A percentile compares a stretch with the other conserved stretches of the same genome.
Conservation (phyloP, 2,113 vertebrate genomes). For the Menidia beryllina region DNA sequence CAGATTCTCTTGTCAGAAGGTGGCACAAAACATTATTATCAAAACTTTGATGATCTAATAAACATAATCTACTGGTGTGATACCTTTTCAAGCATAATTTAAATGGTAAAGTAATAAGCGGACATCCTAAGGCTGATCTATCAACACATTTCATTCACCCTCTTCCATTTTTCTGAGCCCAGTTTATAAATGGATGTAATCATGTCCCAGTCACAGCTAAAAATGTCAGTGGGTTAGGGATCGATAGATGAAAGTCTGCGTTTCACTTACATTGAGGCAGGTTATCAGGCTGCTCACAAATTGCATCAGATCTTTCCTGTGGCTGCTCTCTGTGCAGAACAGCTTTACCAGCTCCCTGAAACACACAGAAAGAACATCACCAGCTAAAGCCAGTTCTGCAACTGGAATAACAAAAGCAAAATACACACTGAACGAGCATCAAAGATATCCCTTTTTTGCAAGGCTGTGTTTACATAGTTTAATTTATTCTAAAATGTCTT, state of each 20-base stretch:
- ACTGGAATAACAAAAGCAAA: neutral
- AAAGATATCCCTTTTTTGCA: neutral
- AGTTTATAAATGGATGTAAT: constrained; percentile 9
- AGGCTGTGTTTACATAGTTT: no score
- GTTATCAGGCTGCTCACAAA: constrained; percentile 75
- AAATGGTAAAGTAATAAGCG: constrained; percentile 12
- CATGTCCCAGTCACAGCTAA: constrained; percentile 4
- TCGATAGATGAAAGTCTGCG: constrained; percentile 12
- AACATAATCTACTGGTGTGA: constrained; percentile 22
- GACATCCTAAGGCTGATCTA: constrained; percentile 8
- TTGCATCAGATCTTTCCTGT: constrained; percentile 75
- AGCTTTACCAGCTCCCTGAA: constrained; percentile 84
- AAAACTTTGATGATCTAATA: constrained; percentile 46
- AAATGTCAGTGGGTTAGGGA: constrained; percentile 28
- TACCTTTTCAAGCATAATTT: constrained; percentile 42
- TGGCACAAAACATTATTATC: neutral
- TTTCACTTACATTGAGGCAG: constrained; percentile 69
- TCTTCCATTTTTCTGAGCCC: constrained; percentile 3
- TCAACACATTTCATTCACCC: constrained; percentile 16
- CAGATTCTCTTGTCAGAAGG: neutral
- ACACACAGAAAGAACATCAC: constrained; percentile 19
- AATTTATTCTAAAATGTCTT: no score
- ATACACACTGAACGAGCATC: neutral
- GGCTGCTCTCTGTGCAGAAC: constrained; percentile 75
- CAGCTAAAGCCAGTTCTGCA: neutral